Base-by-base conservation (phyloP, 2,888 invertebrate species). In the Liodrosophila aerea region DNA sequence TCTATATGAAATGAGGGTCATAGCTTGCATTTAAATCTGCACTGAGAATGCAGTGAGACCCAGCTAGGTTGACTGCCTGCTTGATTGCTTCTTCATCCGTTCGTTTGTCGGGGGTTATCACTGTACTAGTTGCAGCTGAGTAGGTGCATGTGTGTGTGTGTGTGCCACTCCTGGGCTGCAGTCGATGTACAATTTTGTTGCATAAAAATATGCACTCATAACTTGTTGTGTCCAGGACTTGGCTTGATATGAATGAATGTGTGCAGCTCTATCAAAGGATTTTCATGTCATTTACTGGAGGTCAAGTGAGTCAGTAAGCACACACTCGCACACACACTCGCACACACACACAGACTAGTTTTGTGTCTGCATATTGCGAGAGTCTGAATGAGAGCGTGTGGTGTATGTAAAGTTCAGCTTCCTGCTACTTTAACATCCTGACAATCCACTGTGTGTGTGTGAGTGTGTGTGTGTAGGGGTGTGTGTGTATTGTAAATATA, bases 281-380 rank as follows among this genome's bases (percentile, higher is more conserved):
- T 80, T 80, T 62, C 73, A 71, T 80, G 73, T 67, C 71, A 80
- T 80, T 78, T 77, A 60, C 73, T 71, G 50, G 64, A 67, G 77
- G 78, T 78, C 77, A 78, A 78, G 71, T 64, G 68, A 67, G 60
- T 63, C 62, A 41, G 34, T 40, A 33, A 52, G 53, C 53, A 51
- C 31, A 67, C 18, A 40, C 37, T 33, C 31, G 50, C 53, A 12
- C 36, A 31, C 27, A 16, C 29, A 50, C 37, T 12, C 44, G 45
- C 15, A 36, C 16, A 41, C 11, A 34, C 34, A 22, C 34, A 11
- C 22, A 15, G 13, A 34, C 8, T 30, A 45, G 52, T 37, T 39
- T 27, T 40, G 8, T 52, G 45, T 53, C 46, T 51, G 31, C 68
- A 72, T 68, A 66, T 58, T 18, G 46, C 46, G 22, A 22, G 22